These are phyloP conservation scores for Brachyrhaphis roseni DNA, from an alignment of 2,797 vertebrate species.

Conservation along the genomic window DNA sequence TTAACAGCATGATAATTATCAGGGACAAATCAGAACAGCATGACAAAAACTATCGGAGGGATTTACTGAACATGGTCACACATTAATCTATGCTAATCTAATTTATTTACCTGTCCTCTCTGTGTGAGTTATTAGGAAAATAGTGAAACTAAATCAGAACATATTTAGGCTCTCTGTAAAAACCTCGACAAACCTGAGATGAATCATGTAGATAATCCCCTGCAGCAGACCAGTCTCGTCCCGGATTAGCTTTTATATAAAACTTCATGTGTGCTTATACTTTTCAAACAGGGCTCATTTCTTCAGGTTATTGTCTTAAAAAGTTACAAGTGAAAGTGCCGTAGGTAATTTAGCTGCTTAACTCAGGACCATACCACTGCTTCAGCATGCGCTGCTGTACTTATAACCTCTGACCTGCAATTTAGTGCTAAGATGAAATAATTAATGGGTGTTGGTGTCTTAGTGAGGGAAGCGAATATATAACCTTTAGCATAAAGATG, in stretches of 20 bases:
- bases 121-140: conserved; percentile 29
- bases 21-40: conserved; percentile 56
- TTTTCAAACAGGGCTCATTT: conserved; percentile 59
- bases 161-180: conserved; percentile 19
- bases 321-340: conserved; percentile 61
- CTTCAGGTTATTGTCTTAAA: conserved; percentile 54
- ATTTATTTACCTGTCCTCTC: conserved; percentile 23
- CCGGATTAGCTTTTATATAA: conserved; percentile 26
- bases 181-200: conserved; percentile 19
- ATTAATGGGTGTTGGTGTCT: neutral
- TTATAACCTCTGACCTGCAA: neutral
- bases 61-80: conserved; percentile 46
- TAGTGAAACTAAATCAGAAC: conserved; percentile 13
- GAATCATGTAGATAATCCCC: conserved; percentile 33
- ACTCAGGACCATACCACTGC: conserved; percentile 40
- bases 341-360: conserved; percentile 52
- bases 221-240: conserved; percentile 24
- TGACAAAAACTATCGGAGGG: conserved; percentile 37
- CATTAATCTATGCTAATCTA: conserved; percentile 59
- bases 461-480: neutral
- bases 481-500: neutral
- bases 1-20: conserved; percentile 16
- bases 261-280: conserved; percentile 29
- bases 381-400: conserved; percentile 4
- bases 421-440: neutral